phyloP scores from a whole-genome alignment of 1,140 invertebrate genomes.

The Phymastichus coffea region DNA sequence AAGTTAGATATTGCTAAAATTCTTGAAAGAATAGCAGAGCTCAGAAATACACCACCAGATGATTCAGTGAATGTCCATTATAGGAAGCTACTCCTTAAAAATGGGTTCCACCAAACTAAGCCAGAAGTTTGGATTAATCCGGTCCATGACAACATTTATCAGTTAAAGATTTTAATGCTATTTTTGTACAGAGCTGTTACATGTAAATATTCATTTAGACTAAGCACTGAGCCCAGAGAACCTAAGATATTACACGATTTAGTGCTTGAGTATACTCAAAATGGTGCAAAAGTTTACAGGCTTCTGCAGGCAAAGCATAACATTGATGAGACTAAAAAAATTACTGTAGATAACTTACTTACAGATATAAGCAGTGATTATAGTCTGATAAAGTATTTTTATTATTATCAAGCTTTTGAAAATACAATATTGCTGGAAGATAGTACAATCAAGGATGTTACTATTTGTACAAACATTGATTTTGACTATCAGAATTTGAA shows the following conservation, averaged over 20 bases:
- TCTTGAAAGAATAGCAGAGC: too few relatives aligned
- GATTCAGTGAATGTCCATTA: too few relatives aligned
- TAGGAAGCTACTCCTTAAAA: background rate
- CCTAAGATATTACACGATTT: background rate
- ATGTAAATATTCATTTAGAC: background rate
- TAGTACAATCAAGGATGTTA: background rate
- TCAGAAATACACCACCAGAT: too few relatives aligned
- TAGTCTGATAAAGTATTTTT: background rate
- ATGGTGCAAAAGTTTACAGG: background rate
- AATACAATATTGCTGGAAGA: background rate
- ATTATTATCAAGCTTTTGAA: background rate
- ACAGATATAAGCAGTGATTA: background rate
- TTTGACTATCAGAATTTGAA: background rate
- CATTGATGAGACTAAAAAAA: background rate
- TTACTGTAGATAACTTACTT: background rate
- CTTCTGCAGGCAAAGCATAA: background rate
- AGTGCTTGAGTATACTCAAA: background rate
- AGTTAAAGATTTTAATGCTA: background rate
- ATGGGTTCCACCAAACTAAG: too few relatives aligned
- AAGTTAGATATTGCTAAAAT: background rate
- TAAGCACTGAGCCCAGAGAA: background rate
- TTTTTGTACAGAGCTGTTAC: background rate
- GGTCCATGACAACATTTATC: background rate
- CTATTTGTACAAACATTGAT: background rate
- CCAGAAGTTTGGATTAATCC: too few relatives aligned